Evolutionary conservation across 2,888 invertebrate species (phyloP).

Genomic region (Caenorhabditis japonica): DNA sequence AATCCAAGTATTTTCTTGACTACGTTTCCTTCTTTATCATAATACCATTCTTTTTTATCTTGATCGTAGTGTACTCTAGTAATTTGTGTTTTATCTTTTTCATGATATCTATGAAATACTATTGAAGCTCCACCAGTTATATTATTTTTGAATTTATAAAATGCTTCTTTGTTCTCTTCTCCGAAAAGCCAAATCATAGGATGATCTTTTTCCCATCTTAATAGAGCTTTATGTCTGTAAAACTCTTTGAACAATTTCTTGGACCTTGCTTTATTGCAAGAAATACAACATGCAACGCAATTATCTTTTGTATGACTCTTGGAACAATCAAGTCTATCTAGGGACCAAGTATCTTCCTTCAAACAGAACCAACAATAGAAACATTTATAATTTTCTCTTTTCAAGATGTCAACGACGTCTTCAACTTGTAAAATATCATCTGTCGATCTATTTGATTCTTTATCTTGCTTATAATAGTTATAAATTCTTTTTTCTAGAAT

Average conservation of each 20-base stretch:
- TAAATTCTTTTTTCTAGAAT: too few species aligned
- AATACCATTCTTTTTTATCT: constrained; percentile 32
- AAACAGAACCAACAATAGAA: constrained; percentile 36
- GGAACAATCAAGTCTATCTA: constrained; percentile 41
- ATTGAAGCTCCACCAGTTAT: constrained; percentile 42
- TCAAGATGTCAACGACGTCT: constrained; percentile 35
- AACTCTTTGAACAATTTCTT: constrained; percentile 32
- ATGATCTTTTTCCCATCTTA: constrained; percentile 37
- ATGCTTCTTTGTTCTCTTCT: constrained; percentile 39
- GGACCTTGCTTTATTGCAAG: constrained; percentile 37
- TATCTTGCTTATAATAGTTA: constrained; percentile 35
- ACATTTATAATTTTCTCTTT: constrained; percentile 41
- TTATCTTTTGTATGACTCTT: constrained; percentile 37
- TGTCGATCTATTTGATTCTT: constrained; percentile 30
- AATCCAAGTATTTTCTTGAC: constrained; percentile 42
- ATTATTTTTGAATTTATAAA: constrained; percentile 40
- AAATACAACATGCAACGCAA: constrained; percentile 33
- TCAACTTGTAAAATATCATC: constrained; percentile 29
- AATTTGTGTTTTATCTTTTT: constrained; percentile 41
- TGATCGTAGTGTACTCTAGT: constrained; percentile 28
- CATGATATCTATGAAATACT: constrained; percentile 46
- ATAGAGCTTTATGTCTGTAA: constrained; percentile 33
- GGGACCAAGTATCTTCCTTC: constrained; percentile 36
- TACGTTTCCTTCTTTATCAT: constrained; percentile 26
- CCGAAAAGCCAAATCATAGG: constrained; percentile 45